These are phyloP conservation scores for Eurypyga helias DNA, from an alignment of 2,113 vertebrate species.

Conservation along the genomic window DNA sequence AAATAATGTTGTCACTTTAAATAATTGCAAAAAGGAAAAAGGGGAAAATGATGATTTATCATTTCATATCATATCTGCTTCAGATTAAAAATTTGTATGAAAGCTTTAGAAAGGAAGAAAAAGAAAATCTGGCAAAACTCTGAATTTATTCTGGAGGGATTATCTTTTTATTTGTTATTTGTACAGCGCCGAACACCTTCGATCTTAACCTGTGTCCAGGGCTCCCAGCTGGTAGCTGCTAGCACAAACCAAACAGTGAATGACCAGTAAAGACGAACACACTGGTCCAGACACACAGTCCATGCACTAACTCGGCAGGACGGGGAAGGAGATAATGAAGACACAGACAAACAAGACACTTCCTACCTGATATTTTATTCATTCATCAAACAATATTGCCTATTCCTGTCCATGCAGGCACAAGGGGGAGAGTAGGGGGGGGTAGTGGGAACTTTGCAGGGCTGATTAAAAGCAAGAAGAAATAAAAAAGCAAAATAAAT, in stretches of 20 bases:
- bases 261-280: not conserved
- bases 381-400: slow-evolving; percentile 53
- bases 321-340: slow-evolving; percentile 44
- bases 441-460: not conserved
- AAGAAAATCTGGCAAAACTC: not conserved
- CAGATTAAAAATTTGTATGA: not conserved
- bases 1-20: not conserved
- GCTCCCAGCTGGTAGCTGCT: not conserved
- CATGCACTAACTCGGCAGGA: not conserved
- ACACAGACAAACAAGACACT: slow-evolving; percentile 42
- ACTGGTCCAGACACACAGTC: not conserved
- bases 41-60: not conserved
- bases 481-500: not conserved
- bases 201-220: not conserved
- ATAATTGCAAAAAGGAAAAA: not conserved
- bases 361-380: slow-evolving; percentile 56
- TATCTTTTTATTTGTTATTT: slow-evolving; percentile 15
- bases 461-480: not conserved
- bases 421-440: too few species aligned
- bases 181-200: not conserved
- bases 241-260: not conserved
- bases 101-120: not conserved
- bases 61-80: not conserved
- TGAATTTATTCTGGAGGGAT: not conserved
- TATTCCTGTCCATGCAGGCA: not conserved